Conservation (phyloP, 2,113 vertebrate genomes). For the Cyphomyrus plagiostoma region DNA sequence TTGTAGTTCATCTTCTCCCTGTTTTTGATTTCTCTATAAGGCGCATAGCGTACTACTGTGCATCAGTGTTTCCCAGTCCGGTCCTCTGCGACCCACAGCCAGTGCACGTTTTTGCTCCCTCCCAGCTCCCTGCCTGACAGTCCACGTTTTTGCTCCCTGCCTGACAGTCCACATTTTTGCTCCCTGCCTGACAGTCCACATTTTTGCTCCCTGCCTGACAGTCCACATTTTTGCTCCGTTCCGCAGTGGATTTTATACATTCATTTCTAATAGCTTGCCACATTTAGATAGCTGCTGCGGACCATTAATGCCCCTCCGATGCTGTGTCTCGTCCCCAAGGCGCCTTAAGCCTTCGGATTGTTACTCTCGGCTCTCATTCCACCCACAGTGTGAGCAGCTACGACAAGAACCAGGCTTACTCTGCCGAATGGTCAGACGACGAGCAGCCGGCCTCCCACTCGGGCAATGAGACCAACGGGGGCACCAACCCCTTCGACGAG, state of each 20-base stretch:
- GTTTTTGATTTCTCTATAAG: no score
- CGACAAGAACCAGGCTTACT: constrained; percentile 75
- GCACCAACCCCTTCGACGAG: constrained; percentile 83
- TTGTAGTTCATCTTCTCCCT: no score
- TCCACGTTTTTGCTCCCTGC: background rate
- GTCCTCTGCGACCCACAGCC: background rate
- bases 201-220: background rate
- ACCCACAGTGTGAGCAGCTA: constrained; percentile 83
- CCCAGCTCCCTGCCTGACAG: background rate
- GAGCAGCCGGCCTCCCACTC: constrained; percentile 74
- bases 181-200: background rate
- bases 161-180: background rate
- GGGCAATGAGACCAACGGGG: constrained; percentile 76
- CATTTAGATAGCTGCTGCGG: background rate
- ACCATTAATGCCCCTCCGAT: background rate
- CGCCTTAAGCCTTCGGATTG: background rate
- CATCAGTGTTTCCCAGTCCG: no score
- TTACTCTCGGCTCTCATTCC: background rate
- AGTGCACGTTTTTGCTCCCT: background rate
- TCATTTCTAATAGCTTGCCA: background rate
- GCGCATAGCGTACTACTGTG: no score
- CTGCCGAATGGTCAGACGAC: constrained; percentile 85
- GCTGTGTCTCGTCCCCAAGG: background rate
- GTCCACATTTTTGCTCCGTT: background rate
- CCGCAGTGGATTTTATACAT: background rate